Conservation (phyloP, 1,140 invertebrate genomes). For the Halyomorpha halys region DNA sequence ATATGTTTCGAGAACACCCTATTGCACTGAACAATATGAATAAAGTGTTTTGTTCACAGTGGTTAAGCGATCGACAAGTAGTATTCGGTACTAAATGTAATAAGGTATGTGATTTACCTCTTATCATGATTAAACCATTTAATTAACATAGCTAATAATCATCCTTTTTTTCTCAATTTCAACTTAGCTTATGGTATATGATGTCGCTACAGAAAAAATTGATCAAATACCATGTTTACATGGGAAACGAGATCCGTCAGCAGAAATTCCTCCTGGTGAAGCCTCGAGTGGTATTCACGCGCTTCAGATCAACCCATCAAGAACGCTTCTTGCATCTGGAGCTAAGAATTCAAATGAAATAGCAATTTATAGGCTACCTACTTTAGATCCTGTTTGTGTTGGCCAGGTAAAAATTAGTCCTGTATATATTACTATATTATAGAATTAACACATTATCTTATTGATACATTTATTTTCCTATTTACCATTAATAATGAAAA, state of each 20-base stretch:
- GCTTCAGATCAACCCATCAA: constrained; percentile 87
- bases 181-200: constrained; percentile 67
- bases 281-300: constrained; percentile 84
- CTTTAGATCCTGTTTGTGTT: constrained; percentile 87
- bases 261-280: constrained; percentile 41
- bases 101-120: constrained; percentile 51
- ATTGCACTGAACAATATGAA: constrained; percentile 76
- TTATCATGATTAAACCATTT: neutral
- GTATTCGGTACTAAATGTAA: constrained; percentile 96
- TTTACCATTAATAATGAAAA: too few species aligned
- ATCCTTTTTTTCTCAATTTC: constrained; percentile 20
- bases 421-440: too few species aligned
- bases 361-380: constrained; percentile 84
- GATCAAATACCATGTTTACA: constrained; percentile 77
- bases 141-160: neutral
- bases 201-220: constrained; percentile 63
- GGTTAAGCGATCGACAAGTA: constrained; percentile 87
- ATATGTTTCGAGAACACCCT: constrained; percentile 75
- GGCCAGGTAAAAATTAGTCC: constrained; percentile 53
- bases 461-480: too few species aligned
- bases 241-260: constrained; percentile 46
- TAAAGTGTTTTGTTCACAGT: constrained; percentile 93
- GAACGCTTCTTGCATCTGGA: constrained; percentile 81
- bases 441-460: too few species aligned
- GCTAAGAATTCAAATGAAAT: constrained; percentile 86